A percentile compares a stretch with the other conserved stretches of the same genome.
These are phyloP conservation scores for Dendrocincla tyrannina DNA, from an alignment of 2,797 vertebrate species.

Conservation along the genomic window DNA sequence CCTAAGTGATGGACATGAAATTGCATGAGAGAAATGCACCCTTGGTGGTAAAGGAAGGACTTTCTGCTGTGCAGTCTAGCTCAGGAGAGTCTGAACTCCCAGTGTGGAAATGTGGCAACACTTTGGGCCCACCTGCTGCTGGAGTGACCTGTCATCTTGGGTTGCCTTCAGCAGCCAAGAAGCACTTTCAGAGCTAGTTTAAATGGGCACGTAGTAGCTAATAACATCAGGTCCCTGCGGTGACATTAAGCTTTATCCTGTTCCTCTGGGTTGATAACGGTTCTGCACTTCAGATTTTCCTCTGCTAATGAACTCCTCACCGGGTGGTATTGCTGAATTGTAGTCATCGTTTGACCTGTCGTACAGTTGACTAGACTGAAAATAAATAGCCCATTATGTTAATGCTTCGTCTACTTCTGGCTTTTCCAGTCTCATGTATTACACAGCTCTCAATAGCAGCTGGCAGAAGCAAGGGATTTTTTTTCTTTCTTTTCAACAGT, in stretches of 20 bases:
- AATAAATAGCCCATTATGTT: background rate
- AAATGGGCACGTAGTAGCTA: background rate
- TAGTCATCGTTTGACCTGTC: background rate
- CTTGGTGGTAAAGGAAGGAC: background rate
- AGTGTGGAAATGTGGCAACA: background rate
- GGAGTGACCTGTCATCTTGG: background rate
- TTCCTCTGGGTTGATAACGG: background rate
- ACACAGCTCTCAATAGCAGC: background rate
- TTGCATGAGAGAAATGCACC: rapidly evolving
- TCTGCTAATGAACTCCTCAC: background rate
- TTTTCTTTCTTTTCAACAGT: background rate
- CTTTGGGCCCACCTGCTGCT: background rate
- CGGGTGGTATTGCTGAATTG: background rate
- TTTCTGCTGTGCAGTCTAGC: background rate
- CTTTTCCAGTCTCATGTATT: background rate
- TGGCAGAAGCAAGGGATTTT: background rate
- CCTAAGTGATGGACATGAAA: background rate
- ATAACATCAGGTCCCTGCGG: background rate
- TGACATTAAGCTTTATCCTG: background rate
- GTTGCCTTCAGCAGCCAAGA: background rate
- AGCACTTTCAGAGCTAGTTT: background rate
- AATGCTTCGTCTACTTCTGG: background rate
- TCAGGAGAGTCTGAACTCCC: background rate
- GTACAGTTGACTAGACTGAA: background rate
- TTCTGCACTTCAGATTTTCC: background rate